A percentile compares a stretch with the other conserved stretches of the same genome.
phyloP scores from a whole-genome alignment of 2,113 vertebrate genomes.

The Galbula dea region DNA sequence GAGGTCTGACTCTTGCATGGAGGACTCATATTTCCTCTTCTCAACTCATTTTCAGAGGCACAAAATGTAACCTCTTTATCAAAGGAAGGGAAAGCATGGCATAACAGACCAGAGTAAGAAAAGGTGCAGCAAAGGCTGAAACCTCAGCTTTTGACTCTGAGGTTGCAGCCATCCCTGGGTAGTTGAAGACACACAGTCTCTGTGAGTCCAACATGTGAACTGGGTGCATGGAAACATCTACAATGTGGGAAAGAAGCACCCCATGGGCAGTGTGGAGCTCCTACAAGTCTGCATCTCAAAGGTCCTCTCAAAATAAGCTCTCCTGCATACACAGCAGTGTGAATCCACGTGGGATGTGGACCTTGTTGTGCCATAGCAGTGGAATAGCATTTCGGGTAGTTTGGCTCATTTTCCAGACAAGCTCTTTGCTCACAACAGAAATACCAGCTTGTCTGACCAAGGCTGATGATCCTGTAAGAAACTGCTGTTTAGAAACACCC shows the following conservation, averaged over 20 bases:
- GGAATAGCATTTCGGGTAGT: neutral
- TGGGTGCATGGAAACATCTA: neutral
- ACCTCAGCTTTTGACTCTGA: neutral
- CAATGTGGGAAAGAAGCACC: neutral
- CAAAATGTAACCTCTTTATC: neutral
- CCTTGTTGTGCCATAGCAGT: neutral
- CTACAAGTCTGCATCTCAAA: neutral
- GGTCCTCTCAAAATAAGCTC: neutral
- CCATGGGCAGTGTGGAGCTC: neutral
- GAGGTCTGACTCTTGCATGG: neutral
- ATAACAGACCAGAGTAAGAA: neutral
- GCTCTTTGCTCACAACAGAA: neutral
- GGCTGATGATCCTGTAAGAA: neutral
- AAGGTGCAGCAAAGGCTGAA: neutral
- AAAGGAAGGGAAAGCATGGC: neutral
- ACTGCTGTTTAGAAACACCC: neutral
- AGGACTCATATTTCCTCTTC: neutral
- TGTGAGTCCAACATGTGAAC: accelerated
- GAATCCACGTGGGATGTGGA: neutral
- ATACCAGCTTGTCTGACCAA: neutral
- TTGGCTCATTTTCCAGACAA: neutral
- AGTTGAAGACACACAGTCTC: neutral
- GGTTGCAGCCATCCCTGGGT: neutral
- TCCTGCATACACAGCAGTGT: neutral
- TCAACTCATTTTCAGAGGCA: neutral